phyloP scores from a whole-genome alignment of 2,888 invertebrate genomes.

The Colostygia pectinataria region DNA sequence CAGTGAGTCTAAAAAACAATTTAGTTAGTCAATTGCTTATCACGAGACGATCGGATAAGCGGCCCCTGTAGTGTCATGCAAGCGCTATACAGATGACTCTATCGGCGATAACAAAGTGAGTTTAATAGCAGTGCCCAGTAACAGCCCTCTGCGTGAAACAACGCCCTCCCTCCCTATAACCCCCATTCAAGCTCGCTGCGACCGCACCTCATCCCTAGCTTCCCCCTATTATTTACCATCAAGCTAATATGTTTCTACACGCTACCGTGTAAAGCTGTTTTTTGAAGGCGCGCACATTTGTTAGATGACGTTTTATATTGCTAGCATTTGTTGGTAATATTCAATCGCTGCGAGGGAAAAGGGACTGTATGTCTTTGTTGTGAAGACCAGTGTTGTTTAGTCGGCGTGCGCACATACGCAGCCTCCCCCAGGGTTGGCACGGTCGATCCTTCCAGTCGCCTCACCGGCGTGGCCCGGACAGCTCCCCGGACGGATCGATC shows the following conservation, averaged over 20 bases:
- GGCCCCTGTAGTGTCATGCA: slow-evolving; percentile 28
- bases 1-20: not conserved
- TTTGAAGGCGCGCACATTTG: slow-evolving; percentile 33
- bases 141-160: slow-evolving; percentile 59
- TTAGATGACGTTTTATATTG: slow-evolving; percentile 48
- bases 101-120: slow-evolving; percentile 53
- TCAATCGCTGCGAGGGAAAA: slow-evolving; percentile 39
- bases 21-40: slow-evolving; percentile 16
- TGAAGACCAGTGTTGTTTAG: slow-evolving; percentile 43
- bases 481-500: slow-evolving; percentile 57
- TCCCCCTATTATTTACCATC: slow-evolving; percentile 41
- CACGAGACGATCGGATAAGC: slow-evolving; percentile 27
- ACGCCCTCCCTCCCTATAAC: slow-evolving; percentile 62
- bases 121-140: slow-evolving; percentile 65
- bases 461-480: slow-evolving; percentile 75
- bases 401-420: slow-evolving; percentile 66
- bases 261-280: slow-evolving; percentile 38
- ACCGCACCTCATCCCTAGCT: slow-evolving; percentile 67
- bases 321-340: slow-evolving; percentile 50
- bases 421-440: slow-evolving; percentile 77
- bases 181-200: slow-evolving; percentile 61
- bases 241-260: slow-evolving; percentile 44
- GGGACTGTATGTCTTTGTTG: slow-evolving; percentile 42
- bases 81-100: slow-evolving; percentile 32
- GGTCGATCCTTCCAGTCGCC: slow-evolving; percentile 81